phyloP scores from a whole-genome alignment of 2,888 invertebrate species.

The Lydus trimaculatus region DNA sequence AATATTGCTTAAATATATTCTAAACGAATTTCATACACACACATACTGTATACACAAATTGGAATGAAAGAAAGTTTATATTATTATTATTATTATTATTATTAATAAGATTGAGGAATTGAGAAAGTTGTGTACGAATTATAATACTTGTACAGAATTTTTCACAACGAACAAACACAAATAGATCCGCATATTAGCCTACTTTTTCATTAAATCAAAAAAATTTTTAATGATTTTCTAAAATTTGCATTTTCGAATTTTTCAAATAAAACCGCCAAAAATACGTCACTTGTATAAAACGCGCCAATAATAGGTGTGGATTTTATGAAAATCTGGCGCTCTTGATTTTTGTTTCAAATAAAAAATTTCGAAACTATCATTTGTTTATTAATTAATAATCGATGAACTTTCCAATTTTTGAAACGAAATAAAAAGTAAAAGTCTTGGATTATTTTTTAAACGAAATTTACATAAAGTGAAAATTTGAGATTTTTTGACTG shows the following conservation, averaged over 20 bases:
- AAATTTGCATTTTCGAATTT: neutral
- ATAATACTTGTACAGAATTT: conserved; percentile 46
- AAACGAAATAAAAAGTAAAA: neutral
- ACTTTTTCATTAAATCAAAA: conserved; percentile 38
- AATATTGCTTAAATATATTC: neutral
- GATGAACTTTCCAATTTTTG: neutral
- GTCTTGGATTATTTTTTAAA: neutral
- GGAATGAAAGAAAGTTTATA: conserved; percentile 50
- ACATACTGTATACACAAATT: conserved; percentile 15
- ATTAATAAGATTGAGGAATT: conserved; percentile 48
- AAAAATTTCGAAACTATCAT: neutral
- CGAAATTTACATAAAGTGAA: neutral
- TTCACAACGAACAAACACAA: conserved; percentile 38
- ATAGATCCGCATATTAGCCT: conserved; percentile 51
- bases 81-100: conserved; percentile 18
- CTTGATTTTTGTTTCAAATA: neutral
- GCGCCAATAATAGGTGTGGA: neutral
- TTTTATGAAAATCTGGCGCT: neutral
- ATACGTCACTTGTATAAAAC: neutral
- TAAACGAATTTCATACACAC: neutral
- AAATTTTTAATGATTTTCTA: conserved; percentile 1
- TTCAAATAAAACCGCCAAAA: neutral
- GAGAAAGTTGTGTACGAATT: conserved; percentile 53
- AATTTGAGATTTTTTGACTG: too few species aligned
- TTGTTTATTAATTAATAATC: neutral